These are phyloP conservation scores for Pseudoips prasinana DNA, from an alignment of 2,888 invertebrate genomes.

Conservation along the genomic window DNA sequence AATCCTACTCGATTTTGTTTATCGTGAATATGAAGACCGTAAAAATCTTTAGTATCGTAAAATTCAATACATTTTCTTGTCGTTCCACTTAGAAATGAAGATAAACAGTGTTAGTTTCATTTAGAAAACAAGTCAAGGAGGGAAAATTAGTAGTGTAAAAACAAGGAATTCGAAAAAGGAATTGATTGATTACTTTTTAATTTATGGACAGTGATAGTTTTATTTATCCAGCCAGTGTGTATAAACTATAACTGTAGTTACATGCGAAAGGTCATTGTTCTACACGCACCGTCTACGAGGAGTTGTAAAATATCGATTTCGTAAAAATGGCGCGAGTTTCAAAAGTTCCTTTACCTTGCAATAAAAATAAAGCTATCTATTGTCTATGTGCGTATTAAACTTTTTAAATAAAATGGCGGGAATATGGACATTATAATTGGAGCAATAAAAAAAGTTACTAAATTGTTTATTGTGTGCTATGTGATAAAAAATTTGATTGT, in stretches of 20 bases:
- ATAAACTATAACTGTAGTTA: slow-evolving; percentile 30
- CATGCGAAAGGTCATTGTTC: slow-evolving; percentile 61
- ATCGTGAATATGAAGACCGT: slow-evolving; percentile 14
- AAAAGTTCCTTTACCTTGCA: slow-evolving; percentile 22
- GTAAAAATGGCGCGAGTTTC: slow-evolving; percentile 60
- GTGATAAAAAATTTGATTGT: not conserved
- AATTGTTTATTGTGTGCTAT: too few relatives aligned
- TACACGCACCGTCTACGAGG: slow-evolving; percentile 34
- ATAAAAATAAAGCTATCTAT: slow-evolving; percentile 2
- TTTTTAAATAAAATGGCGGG: slow-evolving; percentile 9
- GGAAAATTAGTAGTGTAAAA: slow-evolving; percentile 6
- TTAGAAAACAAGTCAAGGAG: slow-evolving; percentile 16
- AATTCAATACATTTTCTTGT: slow-evolving; percentile 1
- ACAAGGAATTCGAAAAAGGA: slow-evolving; percentile 16
- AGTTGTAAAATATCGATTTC: slow-evolving; percentile 70
- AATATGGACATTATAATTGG: not conserved
- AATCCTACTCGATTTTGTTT: slow-evolving; percentile 41
- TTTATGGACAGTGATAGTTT: slow-evolving; percentile 5
- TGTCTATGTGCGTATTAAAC: slow-evolving; percentile 1
- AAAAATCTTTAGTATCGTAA: slow-evolving; percentile 6
- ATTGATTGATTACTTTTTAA: slow-evolving; percentile 24
- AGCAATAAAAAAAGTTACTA: not conserved
- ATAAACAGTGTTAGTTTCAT: slow-evolving; percentile 14
- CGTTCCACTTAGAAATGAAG: slow-evolving; percentile 1
- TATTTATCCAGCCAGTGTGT: slow-evolving; percentile 13